These are phyloP conservation scores for Anser brachyrhynchus DNA, from an alignment of 2,113 vertebrate genomes.

Conservation along the genomic window DNA sequence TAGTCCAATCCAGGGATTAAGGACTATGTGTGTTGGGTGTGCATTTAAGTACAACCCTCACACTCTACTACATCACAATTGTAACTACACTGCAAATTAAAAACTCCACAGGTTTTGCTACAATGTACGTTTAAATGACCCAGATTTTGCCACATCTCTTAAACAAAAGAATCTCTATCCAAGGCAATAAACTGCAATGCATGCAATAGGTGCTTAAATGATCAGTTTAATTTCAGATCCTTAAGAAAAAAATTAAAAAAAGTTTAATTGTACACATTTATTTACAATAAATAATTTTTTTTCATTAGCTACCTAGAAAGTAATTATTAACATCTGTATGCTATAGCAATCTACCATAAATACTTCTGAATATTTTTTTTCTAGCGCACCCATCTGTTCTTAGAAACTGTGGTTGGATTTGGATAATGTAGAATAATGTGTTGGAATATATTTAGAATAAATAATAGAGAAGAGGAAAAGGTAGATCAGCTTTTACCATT, in stretches of 20 bases:
- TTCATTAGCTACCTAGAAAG: background rate
- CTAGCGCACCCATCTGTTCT: background rate
- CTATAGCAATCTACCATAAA: background rate
- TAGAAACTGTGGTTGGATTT: background rate
- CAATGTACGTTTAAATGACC: accelerated
- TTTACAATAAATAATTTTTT: background rate
- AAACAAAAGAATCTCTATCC: background rate
- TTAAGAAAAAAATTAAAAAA: background rate
- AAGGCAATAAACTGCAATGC: background rate
- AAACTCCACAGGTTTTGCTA: background rate
- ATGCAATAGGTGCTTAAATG: background rate
- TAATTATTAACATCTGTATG: background rate
- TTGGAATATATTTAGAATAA: background rate
- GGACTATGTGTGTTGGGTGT: background rate
- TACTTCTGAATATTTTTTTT: background rate
- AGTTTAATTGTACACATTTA: background rate
- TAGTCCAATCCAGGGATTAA: too few relatives aligned
- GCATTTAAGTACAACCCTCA: too few relatives aligned
- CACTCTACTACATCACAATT: background rate
- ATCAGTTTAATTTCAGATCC: background rate
- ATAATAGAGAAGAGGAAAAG: background rate
- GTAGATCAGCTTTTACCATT: background rate
- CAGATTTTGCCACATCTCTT: background rate
- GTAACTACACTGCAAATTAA: background rate
- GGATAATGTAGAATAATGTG: background rate